Evolutionary conservation across 92 coral and sea anemone species (phyloP).

Genomic region (Isaurus tuberculatus): DNA sequence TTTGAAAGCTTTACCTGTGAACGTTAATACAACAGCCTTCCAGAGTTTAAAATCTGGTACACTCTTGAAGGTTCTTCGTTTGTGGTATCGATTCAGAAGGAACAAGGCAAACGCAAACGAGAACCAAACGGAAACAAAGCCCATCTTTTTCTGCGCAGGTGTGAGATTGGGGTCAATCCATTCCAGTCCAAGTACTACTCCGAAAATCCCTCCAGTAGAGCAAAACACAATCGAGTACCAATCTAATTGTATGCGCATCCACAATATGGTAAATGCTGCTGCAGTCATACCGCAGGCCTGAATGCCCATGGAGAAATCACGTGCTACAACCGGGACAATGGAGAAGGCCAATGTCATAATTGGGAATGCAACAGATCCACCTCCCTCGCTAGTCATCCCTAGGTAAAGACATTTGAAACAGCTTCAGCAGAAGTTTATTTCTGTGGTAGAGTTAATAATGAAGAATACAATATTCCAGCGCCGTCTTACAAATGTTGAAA

Average conservation of each 20-base stretch:
- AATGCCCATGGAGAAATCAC: constrained; percentile 51
- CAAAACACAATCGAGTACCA: constrained; percentile 81
- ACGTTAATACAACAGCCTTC: constrained; percentile 68
- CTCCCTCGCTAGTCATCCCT: constrained; percentile 62
- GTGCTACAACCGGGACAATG: constrained; percentile 41
- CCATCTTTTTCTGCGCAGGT: constrained; percentile 91
- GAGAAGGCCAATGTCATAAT: constrained; percentile 54
- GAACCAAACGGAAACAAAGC: constrained; percentile 91
- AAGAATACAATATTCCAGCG: too few relatives aligned
- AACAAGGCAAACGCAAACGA: constrained; percentile 88
- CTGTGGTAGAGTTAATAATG: too few relatives aligned
- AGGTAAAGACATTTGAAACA: background rate
- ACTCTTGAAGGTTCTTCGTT: constrained; percentile 70
- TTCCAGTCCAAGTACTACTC: constrained; percentile 79
- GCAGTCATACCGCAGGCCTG: constrained; percentile 36
- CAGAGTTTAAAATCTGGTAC: constrained; percentile 83
- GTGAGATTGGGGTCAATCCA: constrained; percentile 85
- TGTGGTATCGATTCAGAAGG: constrained; percentile 83
- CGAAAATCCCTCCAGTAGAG: constrained; percentile 76
- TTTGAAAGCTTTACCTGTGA: constrained; percentile 17
- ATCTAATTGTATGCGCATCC: constrained; percentile 81
- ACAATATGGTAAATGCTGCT: constrained; percentile 22
- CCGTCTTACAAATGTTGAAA: too few relatives aligned
- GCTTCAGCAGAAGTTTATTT: background rate
- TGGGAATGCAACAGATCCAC: constrained; percentile 46